Conservation (phyloP, 2,888 invertebrate species). For the Eutolmus rufibarbis region DNA sequence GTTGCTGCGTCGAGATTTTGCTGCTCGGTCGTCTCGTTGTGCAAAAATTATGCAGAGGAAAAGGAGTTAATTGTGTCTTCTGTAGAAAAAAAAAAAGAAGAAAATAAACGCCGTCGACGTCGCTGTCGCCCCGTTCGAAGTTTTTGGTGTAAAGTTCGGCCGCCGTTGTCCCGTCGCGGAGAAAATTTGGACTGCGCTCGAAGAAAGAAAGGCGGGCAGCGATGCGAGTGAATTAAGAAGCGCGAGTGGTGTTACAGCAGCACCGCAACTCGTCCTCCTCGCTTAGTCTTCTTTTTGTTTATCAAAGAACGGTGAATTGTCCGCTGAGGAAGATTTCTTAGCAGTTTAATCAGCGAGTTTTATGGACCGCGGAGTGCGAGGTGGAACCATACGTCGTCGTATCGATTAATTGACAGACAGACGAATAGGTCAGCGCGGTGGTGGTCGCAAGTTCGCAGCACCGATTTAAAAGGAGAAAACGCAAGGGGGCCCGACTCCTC, state of each 20-base stretch:
- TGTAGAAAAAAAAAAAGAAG: neutral
- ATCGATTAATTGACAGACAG: neutral
- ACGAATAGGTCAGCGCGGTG: neutral
- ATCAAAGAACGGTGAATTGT: neutral
- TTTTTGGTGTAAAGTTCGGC: neutral
- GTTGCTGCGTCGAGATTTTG: constrained; percentile 14
- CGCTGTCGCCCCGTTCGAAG: neutral
- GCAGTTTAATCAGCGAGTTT: neutral
- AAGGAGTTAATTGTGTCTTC: neutral
- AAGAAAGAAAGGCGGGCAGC: neutral
- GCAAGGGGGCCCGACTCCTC: neutral
- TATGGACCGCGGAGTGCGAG: neutral
- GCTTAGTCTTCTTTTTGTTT: neutral
- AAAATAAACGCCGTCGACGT: neutral
- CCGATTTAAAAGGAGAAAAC: neutral
- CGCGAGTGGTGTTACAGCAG: neutral
- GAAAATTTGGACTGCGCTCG: neutral
- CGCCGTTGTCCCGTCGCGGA: neutral
- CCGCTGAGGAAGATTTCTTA: neutral
- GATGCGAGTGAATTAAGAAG: neutral
- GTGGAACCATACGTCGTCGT: neutral
- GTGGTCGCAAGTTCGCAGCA: neutral
- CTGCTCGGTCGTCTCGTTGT: neutral
- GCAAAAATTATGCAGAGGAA: constrained; percentile 17
- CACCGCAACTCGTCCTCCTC: neutral